These are phyloP conservation scores for Agrochola macilenta DNA, from an alignment of 2,888 invertebrate species.

Conservation along the genomic window DNA sequence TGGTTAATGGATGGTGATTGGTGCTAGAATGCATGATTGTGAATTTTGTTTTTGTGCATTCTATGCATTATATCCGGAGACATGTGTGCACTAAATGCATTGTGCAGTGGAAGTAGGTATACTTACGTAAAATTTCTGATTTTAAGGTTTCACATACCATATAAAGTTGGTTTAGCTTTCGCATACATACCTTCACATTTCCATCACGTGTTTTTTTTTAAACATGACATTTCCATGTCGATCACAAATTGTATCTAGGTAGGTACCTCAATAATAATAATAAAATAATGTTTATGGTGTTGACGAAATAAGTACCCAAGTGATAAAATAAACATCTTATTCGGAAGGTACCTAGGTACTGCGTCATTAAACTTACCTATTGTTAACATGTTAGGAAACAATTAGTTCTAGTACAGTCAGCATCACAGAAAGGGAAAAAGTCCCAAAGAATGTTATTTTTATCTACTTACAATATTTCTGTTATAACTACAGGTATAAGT, in stretches of 20 bases:
- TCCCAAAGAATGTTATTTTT: neutral
- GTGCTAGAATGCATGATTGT: neutral
- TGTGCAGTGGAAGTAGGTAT: neutral
- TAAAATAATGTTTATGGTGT: constrained; percentile 11
- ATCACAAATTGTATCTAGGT: constrained; percentile 4
- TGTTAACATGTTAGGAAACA: constrained; percentile 32
- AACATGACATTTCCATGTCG: neutral
- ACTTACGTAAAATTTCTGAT: neutral
- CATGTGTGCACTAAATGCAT: too few relatives aligned
- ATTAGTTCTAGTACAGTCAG: constrained; percentile 24
- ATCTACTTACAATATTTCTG: neutral
- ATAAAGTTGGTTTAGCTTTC: neutral
- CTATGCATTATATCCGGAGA: neutral
- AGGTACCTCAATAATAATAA: neutral
- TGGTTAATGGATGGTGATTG: neutral
- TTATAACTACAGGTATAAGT: neutral
- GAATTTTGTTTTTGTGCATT: neutral
- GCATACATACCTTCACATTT: too few relatives aligned
- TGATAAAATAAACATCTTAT: constrained; percentile 19
- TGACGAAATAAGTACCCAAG: neutral
- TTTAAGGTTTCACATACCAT: neutral
- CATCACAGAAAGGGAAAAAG: neutral
- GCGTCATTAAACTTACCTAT: constrained; percentile 12
- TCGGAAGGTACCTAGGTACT: neutral
- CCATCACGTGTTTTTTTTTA: neutral